phyloP scores from a whole-genome alignment of 2,797 vertebrate species.

The Pelodytes ibericus region DNA sequence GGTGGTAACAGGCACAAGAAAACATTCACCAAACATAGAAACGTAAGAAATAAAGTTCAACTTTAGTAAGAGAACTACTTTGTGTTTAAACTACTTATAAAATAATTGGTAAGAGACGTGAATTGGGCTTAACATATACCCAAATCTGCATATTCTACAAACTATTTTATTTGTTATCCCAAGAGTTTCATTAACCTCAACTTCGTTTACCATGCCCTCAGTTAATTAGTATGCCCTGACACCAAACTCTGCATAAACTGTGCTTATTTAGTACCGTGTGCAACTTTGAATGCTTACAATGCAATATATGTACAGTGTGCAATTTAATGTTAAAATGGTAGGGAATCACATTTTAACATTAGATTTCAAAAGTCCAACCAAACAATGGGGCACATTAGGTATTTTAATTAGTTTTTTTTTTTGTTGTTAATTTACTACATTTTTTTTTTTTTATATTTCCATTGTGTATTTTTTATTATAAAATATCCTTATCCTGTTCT shows the following conservation, averaged over 20 bases:
- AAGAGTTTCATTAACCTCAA: slow-evolving; percentile 9
- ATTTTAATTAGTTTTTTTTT: too few relatives aligned
- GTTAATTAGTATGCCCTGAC: background rate
- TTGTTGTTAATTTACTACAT: too few relatives aligned
- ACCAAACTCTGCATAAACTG: background rate
- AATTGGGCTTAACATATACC: background rate
- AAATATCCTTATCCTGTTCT: too few relatives aligned
- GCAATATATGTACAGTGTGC: background rate
- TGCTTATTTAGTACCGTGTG: background rate
- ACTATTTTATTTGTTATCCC: background rate
- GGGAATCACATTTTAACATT: too few relatives aligned
- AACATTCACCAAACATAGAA: background rate
- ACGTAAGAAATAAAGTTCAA: background rate
- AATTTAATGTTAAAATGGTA: too few relatives aligned
- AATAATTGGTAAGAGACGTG: background rate
- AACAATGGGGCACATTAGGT: too few relatives aligned
- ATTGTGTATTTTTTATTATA: too few relatives aligned
- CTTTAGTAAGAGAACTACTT: background rate
- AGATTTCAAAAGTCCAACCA: too few relatives aligned
- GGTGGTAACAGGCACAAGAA: background rate
- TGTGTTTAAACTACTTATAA: background rate
- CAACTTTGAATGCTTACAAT: background rate
- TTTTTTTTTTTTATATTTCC: too few relatives aligned
- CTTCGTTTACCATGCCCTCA: background rate
- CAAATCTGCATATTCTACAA: background rate